phyloP scores from a whole-genome alignment of 2,888 invertebrate species.

The Melipona beecheii region DNA sequence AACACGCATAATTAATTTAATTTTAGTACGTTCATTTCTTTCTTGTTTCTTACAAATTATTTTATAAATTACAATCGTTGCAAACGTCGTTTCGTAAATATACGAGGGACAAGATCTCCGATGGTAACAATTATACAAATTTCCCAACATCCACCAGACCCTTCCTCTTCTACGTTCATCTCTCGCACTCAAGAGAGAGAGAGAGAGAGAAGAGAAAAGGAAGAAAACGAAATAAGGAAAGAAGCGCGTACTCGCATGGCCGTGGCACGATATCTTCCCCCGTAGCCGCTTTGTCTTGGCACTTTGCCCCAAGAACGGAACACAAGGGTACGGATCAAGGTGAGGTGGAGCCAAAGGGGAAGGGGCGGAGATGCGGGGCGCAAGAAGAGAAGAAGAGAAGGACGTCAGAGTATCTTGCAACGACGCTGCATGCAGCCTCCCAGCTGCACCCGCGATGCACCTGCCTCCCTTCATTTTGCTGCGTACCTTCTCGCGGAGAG shows the following conservation, averaged over 20 bases:
- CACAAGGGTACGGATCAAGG: conserved; percentile 39
- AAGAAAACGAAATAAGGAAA: not conserved
- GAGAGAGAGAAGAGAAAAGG: not conserved
- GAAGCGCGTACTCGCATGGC: not conserved
- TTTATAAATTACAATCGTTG: no score
- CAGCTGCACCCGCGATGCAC: conserved; percentile 59
- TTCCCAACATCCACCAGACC: not conserved
- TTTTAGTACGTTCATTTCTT: no score
- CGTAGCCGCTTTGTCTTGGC: conserved; percentile 52
- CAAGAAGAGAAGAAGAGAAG: conserved; percentile 36
- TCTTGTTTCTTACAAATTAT: no score
- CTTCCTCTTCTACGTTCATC: not conserved
- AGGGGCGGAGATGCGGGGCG: not conserved
- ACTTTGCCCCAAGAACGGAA: conserved; percentile 31
- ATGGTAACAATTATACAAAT: not conserved
- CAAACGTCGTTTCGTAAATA: no score
- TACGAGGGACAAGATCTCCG: not conserved
- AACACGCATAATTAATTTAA: no score
- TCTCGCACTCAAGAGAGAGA: no score
- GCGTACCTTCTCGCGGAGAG: conserved; percentile 59
- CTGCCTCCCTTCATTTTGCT: conserved; percentile 70
- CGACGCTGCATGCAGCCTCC: conserved; percentile 61
- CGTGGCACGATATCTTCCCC: conserved; percentile 20
- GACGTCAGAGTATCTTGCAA: conserved; percentile 37
- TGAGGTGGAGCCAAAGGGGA: not conserved